Evolutionary conservation across 2,113 vertebrate species (phyloP).

Genomic region (Paralichthys olivaceus): DNA sequence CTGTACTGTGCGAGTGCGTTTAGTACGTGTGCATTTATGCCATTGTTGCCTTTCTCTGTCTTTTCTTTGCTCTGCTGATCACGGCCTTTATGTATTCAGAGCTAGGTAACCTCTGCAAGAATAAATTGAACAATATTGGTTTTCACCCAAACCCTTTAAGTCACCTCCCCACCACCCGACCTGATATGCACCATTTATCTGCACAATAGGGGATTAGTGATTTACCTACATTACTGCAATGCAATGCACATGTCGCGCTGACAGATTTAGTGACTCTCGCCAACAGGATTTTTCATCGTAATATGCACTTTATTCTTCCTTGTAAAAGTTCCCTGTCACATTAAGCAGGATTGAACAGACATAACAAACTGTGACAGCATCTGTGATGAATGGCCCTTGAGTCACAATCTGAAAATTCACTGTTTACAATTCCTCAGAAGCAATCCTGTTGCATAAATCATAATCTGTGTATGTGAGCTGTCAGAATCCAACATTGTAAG

Average conservation of each 20-base stretch:
- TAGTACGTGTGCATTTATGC: not conserved
- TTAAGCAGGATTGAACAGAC: slow-evolving; percentile 56
- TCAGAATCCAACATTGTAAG: slow-evolving; percentile 47
- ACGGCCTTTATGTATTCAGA: slow-evolving; percentile 12
- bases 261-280: slow-evolving; percentile 62
- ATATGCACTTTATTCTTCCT: slow-evolving; percentile 56
- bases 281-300: slow-evolving; percentile 54
- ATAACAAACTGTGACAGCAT: slow-evolving; percentile 64
- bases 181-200: slow-evolving; percentile 37
- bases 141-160: slow-evolving; percentile 40
- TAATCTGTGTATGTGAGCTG: slow-evolving; percentile 60
- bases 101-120: slow-evolving; percentile 13
- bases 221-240: slow-evolving; percentile 58
- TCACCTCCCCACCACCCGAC: slow-evolving; percentile 19
- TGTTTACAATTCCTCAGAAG: slow-evolving; percentile 67
- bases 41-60: not conserved
- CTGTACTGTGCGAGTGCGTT: slow-evolving; percentile 5
- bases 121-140: slow-evolving; percentile 55
- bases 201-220: slow-evolving; percentile 59
- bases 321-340: slow-evolving; percentile 67
- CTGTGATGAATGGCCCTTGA: slow-evolving; percentile 66
- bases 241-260: slow-evolving; percentile 48
- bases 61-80: slow-evolving; percentile 11
- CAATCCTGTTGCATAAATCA: slow-evolving; percentile 69
- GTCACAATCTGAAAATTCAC: slow-evolving; percentile 56